phyloP scores from a whole-genome alignment of 2,113 vertebrate genomes.

The Brachirus orientalis region DNA sequence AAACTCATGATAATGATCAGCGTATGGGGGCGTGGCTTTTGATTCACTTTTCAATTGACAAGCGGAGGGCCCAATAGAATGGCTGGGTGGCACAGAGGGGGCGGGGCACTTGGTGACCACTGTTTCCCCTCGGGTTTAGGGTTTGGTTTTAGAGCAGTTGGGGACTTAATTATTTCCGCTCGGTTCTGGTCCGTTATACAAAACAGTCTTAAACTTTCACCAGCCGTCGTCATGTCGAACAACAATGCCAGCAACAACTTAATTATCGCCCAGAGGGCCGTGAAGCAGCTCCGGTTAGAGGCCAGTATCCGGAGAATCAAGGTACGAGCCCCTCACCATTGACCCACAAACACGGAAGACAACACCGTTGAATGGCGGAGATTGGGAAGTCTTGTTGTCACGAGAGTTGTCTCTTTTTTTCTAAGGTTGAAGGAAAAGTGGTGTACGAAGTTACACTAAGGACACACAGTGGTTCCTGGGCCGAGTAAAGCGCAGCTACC shows the following conservation, averaged over 20 bases:
- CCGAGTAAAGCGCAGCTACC: neutral
- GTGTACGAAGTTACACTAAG: neutral
- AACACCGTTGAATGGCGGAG: neutral
- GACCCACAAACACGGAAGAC: conserved; percentile 62
- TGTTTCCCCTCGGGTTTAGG: conserved; percentile 34
- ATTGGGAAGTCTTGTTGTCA: too few species aligned
- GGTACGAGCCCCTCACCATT: conserved; percentile 62
- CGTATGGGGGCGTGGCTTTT: conserved; percentile 8
- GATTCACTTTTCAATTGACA: conserved; percentile 31
- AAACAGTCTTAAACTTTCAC: neutral
- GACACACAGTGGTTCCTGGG: neutral
- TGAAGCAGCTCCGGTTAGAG: conserved; percentile 83
- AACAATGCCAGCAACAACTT: conserved; percentile 81
- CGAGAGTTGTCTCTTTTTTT: too few species aligned
- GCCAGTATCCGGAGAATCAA: conserved; percentile 79
- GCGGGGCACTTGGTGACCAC: conserved; percentile 8
- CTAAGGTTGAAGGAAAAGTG: neutral
- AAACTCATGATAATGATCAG: conserved; percentile 37
- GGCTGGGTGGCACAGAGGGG: neutral
- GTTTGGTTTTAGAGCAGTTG: conserved; percentile 25
- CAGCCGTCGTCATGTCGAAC: conserved; percentile 79
- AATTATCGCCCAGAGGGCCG: conserved; percentile 75
- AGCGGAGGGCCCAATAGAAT: conserved; percentile 10
- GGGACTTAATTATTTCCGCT: conserved; percentile 52
- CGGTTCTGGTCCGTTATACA: neutral